These are phyloP conservation scores for Drosophila melanica DNA, from an alignment of 1,140 invertebrate genomes.

Conservation along the genomic window DNA sequence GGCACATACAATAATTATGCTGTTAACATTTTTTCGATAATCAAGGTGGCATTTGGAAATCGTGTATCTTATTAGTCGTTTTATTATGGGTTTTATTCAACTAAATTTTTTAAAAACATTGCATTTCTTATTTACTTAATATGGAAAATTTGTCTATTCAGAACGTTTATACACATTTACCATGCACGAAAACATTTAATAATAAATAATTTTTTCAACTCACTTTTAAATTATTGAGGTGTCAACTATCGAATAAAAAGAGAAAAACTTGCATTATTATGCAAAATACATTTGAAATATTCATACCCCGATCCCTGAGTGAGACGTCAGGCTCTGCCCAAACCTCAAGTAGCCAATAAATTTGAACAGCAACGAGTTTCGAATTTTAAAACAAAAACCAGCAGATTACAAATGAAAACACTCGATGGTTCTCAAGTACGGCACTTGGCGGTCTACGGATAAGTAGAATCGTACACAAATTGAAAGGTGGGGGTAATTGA, in stretches of 20 bases:
- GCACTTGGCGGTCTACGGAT: constrained; percentile 46
- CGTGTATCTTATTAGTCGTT: constrained; percentile 17
- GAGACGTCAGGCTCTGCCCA: constrained; percentile 34
- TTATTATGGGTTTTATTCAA: constrained; percentile 27
- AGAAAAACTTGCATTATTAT: constrained; percentile 43
- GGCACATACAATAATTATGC: background rate
- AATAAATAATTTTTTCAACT: too few relatives aligned
- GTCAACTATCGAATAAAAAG: constrained; percentile 48
- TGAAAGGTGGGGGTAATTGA: constrained; percentile 34
- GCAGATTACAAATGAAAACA: constrained; percentile 67
- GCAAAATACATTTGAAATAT: constrained; percentile 20
- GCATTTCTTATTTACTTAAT: too few relatives aligned
- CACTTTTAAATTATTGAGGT: constrained; percentile 51
- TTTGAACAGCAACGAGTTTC: constrained; percentile 57
- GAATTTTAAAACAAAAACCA: constrained; percentile 63
- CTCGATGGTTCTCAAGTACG: constrained; percentile 54
- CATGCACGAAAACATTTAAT: too few relatives aligned
- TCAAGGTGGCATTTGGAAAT: constrained; percentile 1
- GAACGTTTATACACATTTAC: too few relatives aligned
- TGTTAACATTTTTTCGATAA: background rate
- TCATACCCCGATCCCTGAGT: constrained; percentile 14
- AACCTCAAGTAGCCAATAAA: constrained; percentile 73
- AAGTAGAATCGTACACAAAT: constrained; percentile 24
- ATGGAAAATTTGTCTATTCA: too few relatives aligned
- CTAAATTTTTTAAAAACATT: too few relatives aligned